phyloP scores from a whole-genome alignment of 2,888 invertebrate species.

The Linhomoeus sp. region DNA sequence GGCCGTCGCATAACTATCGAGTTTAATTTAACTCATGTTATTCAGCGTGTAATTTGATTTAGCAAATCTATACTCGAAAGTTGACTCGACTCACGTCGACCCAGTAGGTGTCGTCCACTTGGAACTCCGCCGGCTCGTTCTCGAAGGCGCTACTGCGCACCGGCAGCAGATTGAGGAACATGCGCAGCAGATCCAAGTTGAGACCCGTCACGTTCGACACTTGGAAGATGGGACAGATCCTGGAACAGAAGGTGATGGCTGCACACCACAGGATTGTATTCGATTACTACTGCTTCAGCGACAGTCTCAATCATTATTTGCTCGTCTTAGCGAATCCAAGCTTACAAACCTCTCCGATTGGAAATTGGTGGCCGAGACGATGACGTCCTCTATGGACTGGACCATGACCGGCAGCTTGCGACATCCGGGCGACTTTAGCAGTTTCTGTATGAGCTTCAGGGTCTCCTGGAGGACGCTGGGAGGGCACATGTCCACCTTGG shows the following conservation, averaged over 20 bases:
- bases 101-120: constrained; percentile 78
- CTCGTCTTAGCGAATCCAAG: no score
- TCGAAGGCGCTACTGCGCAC: constrained; percentile 56
- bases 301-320: no score
- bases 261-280: no score
- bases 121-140: constrained; percentile 78
- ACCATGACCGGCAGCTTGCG: constrained; percentile 95
- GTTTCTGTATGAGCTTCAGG: constrained; percentile 65
- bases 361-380: constrained; percentile 89
- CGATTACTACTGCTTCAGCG: no score
- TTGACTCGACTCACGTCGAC: constrained; percentile 2
- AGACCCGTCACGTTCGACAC: constrained; percentile 93
- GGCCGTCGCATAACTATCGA: no score
- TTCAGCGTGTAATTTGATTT: no score
- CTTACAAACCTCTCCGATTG: constrained; percentile 53
- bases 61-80: no score
- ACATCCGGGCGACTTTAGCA: constrained; percentile 90
- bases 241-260: constrained; percentile 35
- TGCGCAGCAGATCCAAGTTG: constrained; percentile 73
- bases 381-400: constrained; percentile 78
- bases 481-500: constrained; percentile 76
- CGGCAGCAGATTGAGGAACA: constrained; percentile 83
- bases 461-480: constrained; percentile 83
- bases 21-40: no score
- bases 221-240: constrained; percentile 95